A percentile compares a stretch with the other conserved stretches of the same genome.
Evolutionary conservation across 2,113 vertebrate genomes (phyloP).

Genomic region (Acanthisitta chloris): DNA sequence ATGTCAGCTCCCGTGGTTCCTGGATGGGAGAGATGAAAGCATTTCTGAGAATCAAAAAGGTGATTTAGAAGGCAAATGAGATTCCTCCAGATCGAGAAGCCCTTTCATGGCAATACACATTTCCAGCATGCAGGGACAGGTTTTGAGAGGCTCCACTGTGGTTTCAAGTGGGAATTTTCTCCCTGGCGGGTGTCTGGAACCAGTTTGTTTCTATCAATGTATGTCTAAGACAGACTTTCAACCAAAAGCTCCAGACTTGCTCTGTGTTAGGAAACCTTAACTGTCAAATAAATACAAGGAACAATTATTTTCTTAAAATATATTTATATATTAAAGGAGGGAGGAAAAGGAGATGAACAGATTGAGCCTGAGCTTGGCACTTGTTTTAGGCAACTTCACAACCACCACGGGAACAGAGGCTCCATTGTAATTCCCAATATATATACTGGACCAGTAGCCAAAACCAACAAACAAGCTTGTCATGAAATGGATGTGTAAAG

Average conservation of each 20-base stretch:
- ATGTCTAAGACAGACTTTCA: background rate
- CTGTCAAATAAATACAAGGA: constrained; percentile 37
- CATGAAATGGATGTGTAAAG: constrained; percentile 42
- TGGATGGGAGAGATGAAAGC: background rate
- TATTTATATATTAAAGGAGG: background rate
- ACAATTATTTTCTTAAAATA: constrained; percentile 17
- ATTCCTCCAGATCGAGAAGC: background rate
- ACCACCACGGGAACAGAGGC: background rate
- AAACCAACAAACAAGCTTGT: constrained; percentile 50
- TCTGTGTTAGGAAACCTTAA: background rate
- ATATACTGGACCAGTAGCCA: constrained; percentile 5
- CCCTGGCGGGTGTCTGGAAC: background rate
- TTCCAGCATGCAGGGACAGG: background rate
- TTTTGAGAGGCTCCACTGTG: background rate
- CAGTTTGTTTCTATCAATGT: background rate
- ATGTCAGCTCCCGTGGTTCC: background rate
- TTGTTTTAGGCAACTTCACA: background rate
- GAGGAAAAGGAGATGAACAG: background rate
- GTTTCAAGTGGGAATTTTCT: constrained; percentile 10
- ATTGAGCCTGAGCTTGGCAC: constrained; percentile 5
- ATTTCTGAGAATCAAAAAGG: background rate
- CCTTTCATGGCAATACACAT: background rate
- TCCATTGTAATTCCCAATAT: constrained; percentile 19
- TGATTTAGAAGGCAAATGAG: background rate
- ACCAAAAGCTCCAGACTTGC: background rate